phyloP scores from a whole-genome alignment of 2,888 invertebrate genomes.

The Megastigmus dorsalis region DNA sequence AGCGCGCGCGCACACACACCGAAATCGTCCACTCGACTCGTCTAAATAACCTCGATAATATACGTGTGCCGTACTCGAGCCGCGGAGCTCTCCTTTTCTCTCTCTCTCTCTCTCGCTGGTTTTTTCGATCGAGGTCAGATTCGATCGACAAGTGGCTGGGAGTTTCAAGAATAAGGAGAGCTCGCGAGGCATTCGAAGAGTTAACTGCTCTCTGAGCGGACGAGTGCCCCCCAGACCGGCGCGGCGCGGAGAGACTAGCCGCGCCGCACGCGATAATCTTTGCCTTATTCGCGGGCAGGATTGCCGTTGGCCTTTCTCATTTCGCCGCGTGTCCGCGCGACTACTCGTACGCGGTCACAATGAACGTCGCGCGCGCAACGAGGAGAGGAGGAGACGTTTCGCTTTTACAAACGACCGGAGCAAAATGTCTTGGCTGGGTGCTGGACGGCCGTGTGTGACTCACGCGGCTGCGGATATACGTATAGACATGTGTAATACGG shows the following conservation, averaged over 20 bases:
- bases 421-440: too few relatives aligned
- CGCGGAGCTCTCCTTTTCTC: too few relatives aligned
- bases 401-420: too few relatives aligned
- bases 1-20: neutral
- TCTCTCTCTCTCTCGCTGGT: neutral
- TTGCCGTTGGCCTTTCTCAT: neutral
- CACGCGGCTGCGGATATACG: too few relatives aligned
- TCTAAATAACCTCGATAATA: slow-evolving; percentile 13
- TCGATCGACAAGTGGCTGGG: slow-evolving; percentile 10
- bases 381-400: too few relatives aligned
- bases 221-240: too few relatives aligned
- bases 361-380: too few relatives aligned
- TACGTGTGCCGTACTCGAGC: neutral
- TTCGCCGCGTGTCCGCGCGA: neutral
- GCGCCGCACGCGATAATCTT: slow-evolving; percentile 26
- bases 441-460: too few relatives aligned
- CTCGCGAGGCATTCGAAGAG: neutral
- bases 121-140: slow-evolving; percentile 29
- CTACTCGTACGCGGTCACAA: too few relatives aligned
- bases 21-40: slow-evolving; percentile 7
- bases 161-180: too few relatives aligned
- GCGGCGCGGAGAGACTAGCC: too few relatives aligned
- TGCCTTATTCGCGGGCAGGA: slow-evolving; percentile 24
- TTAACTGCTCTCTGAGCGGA: neutral
- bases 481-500: too few relatives aligned